phyloP scores from a whole-genome alignment of 2,113 vertebrate species.

The Merops nubicus region DNA sequence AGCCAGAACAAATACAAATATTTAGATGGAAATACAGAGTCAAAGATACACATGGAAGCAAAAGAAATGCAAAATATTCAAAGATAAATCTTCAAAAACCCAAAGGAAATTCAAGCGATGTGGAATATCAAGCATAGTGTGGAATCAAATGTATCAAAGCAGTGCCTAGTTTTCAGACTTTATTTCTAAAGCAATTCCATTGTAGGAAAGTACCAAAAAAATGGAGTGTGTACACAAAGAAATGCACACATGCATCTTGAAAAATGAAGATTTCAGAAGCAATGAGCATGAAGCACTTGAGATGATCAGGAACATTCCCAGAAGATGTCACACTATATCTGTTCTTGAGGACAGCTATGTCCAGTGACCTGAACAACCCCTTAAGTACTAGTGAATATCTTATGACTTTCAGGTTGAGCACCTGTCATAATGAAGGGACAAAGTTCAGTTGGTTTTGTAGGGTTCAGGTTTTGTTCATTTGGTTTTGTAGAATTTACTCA shows the following conservation, averaged over 20 bases:
- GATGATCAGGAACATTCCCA: not conserved
- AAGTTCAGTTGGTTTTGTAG: not conserved
- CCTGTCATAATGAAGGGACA: not conserved
- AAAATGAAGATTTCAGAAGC: not conserved
- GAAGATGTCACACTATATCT: not conserved
- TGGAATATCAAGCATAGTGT: not conserved
- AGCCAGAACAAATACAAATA: not conserved
- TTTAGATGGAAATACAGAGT: not conserved
- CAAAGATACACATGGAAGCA: not conserved
- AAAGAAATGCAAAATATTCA: not conserved
- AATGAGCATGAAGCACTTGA: not conserved
- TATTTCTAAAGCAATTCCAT: not conserved
- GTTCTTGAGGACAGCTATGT: not conserved
- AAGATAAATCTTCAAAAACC: not conserved
- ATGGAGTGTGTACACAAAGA: not conserved
- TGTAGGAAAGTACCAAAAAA: not conserved
- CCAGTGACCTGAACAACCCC: not conserved
- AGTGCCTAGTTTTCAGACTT: not conserved
- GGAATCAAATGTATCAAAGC: not conserved
- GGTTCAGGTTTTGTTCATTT: not conserved
- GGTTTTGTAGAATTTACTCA: not conserved
- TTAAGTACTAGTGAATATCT: not conserved
- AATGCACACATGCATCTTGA: fast-evolving
- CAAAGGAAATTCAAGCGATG: not conserved
- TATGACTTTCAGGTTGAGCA: not conserved